phyloP scores from a whole-genome alignment of 1,140 invertebrate species.

The Mizuhopecten yessoensis region DNA sequence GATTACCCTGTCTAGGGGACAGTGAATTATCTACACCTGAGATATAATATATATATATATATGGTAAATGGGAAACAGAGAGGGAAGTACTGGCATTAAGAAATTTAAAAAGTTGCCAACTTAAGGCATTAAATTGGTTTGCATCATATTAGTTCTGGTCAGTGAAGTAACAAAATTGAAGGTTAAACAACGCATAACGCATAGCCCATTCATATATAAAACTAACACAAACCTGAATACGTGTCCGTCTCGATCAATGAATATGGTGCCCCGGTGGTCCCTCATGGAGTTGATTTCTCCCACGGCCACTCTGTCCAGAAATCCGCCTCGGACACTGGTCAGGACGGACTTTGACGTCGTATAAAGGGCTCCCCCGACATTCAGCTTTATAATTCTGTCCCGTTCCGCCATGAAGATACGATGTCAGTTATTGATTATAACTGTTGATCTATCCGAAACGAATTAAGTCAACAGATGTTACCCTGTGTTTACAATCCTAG shows the following conservation, averaged over 20 bases:
- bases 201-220: no score
- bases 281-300: conserved; percentile 68
- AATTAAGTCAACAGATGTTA: background rate
- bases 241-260: conserved; percentile 79
- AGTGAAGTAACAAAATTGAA: no score
- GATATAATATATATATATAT: no score
- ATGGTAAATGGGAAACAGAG: no score
- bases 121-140: no score
- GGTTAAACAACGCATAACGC: no score
- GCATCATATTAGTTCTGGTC: no score
- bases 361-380: conserved; percentile 78
- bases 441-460: background rate
- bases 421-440: background rate
- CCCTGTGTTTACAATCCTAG: background rate
- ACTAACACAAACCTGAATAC: conserved; percentile 72
- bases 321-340: conserved; percentile 67
- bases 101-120: no score
- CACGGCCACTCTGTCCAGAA: conserved; percentile 76
- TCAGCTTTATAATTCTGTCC: conserved; percentile 70
- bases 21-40: no score
- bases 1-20: no score
- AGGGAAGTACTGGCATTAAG: no score
- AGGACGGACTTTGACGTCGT: conserved; percentile 76
- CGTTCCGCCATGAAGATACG: conserved; percentile 36
- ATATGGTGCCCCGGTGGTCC: conserved; percentile 76